phyloP scores from a whole-genome alignment of 2,888 invertebrate genomes.

The Uropetala carovei region DNA sequence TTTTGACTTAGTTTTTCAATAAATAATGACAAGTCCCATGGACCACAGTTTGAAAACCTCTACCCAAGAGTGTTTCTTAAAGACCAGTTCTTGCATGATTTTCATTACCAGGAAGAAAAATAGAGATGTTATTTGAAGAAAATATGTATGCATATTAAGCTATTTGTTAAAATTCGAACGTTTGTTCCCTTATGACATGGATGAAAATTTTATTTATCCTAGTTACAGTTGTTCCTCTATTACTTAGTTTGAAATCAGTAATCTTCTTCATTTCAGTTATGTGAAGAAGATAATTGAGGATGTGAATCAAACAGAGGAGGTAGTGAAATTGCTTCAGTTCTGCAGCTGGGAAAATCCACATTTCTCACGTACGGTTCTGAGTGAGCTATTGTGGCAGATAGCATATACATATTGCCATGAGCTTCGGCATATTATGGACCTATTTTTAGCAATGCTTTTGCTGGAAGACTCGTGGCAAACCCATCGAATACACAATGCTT shows the following conservation, averaged over 20 bases:
- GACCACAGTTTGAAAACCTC: too few relatives aligned
- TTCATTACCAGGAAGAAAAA: too few relatives aligned
- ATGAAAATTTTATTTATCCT: too few relatives aligned
- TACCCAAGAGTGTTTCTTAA: too few relatives aligned
- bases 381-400: slow-evolving; percentile 94
- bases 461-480: slow-evolving; percentile 98
- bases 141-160: too few relatives aligned
- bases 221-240: too few relatives aligned
- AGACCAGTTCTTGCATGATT: too few relatives aligned
- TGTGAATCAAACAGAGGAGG: slow-evolving; percentile 93
- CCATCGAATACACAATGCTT: slow-evolving; percentile 94
- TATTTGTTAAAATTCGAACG: too few relatives aligned
- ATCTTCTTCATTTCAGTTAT: slow-evolving; percentile 78
- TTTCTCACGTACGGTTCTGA: slow-evolving; percentile 91
- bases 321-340: slow-evolving; percentile 92
- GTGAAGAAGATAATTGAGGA: slow-evolving; percentile 97
- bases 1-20: too few relatives aligned
- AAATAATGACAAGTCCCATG: too few relatives aligned
- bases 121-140: too few relatives aligned
- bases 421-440: slow-evolving; percentile 93
- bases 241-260: slow-evolving; percentile 65
- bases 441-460: slow-evolving; percentile 89
- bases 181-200: too few relatives aligned
- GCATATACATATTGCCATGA: slow-evolving; percentile 95
- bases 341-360: slow-evolving; percentile 98